Conservation (phyloP, 2,113 vertebrate species). For the Lophius piscatorius region DNA sequence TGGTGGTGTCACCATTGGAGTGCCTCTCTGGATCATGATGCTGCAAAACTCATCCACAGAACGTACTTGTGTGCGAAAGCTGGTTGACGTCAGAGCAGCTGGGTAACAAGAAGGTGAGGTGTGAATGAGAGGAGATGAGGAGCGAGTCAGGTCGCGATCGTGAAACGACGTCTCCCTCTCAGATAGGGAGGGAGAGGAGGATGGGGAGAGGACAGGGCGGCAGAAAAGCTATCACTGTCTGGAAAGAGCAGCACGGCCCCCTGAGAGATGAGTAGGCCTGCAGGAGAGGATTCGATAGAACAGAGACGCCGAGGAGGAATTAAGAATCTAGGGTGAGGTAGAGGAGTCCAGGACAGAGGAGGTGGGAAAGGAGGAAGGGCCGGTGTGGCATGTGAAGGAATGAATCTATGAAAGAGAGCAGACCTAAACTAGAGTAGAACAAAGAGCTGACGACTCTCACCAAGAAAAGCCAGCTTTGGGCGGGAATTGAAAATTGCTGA, state of each 20-base stretch:
- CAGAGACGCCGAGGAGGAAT: neutral
- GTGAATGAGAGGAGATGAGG: neutral
- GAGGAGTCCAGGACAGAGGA: neutral
- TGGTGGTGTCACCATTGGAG: conserved; percentile 1
- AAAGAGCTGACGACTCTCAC: conserved; percentile 8
- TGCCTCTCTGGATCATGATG: no score
- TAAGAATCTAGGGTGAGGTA: neutral
- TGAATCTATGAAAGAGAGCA: no score
- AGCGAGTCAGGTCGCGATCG: neutral
- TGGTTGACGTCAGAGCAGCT: no score
- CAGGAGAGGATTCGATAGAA: conserved; percentile 24
- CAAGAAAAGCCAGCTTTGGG: no score
- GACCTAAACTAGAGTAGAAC: neutral
- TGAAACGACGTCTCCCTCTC: no score
- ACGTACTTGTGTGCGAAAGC: no score
- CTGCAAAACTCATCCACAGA: neutral
- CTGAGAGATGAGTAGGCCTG: conserved; percentile 69
- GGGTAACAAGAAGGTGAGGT: no score
- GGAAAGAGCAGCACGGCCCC: conserved; percentile 69
- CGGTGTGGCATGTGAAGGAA: neutral
- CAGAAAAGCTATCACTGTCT: conserved; percentile 75
- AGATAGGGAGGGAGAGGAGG: neutral
- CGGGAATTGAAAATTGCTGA: no score
- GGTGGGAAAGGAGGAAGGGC: neutral
- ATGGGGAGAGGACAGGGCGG: conserved; percentile 7